Evolutionary conservation across 2,113 vertebrate genomes (phyloP), one percentile per base, ranked within the genome.

Genomic region (Chunga burmeisteri): DNA sequence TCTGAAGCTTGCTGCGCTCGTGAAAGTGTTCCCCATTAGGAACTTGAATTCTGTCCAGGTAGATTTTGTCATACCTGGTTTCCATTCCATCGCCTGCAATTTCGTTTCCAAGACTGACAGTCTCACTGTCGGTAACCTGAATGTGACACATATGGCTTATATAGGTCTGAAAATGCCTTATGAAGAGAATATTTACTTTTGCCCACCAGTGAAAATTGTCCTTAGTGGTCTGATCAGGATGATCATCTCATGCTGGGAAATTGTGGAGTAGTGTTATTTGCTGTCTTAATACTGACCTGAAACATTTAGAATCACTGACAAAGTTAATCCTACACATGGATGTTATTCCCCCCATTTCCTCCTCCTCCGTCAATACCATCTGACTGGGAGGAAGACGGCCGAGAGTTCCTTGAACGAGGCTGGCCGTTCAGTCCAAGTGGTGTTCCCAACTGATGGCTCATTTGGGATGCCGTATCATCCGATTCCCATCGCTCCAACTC

Each of bases 401-500:
- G 97, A 10, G 98, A 97, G 85, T 32, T 98, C 82, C 98, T 98
- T 0, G 98, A 97, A 3, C 98, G 98, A 13, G 98, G 93, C 13
- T 98, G 99, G 1, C 98, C 97, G 0, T 70, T 96, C 3, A 94
- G 95, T 16, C 98, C 98, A 16, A 98, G 80, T 0, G 98, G 98
- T 0, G 98, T 98, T 53, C 98, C 98, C 66, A 98, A 87, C 2
- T 98, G 97, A 9, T 99, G 99, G 96, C 99, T 99, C 90, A 98
- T 97, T 71, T 99, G 99, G 6, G 99, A 99, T 13, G 97, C 98
- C 0, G 98, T 96, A 7, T 99, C 99, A 4, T 99, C 99, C 0
- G 99, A 99, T 75, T 99, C 99, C 99, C 99, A 99, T 49, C 98
- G 98, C 72, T 99, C 99, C 96, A 99, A 86, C 61, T 99, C 99